Evolutionary conservation across 1,140 invertebrate genomes (phyloP), one percentile per base, ranked within the genome.

Genomic region (Plutomurus gul): DNA sequence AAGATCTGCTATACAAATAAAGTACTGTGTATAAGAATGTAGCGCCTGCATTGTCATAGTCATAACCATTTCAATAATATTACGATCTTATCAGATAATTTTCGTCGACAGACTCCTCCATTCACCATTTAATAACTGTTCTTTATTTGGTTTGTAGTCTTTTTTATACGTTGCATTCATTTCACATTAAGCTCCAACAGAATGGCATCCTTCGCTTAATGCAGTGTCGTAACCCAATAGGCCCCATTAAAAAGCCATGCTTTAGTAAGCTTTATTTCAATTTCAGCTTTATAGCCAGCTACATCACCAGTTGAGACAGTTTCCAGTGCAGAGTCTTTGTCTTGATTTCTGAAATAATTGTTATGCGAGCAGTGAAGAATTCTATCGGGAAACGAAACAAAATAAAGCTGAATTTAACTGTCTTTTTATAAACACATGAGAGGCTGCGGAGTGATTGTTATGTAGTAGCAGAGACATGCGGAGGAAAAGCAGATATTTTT

Each of bases 51-150:
- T n/a, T 65, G 56, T 65, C 56, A 65, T 65, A 65, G 56, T 65
- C 56, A 65, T 65, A 65, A 65, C 56, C 25, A 65, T 65, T 65
- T 65, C 56, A 65, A 65, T 65, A 65, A 65, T 65, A 33, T 65
- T 36, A 65, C 56, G 56, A 65, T n/a, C 56, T 65, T 65, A 65
- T 65, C 56, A 65, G 56, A 65, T 65, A 65, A 33, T 65, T 65
- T 33, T n/a, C 56, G 30, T 65, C 25, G 56, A 36, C 56, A 65
- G 56, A 27, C 56, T 65, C 56, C 56, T 65, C 56, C 56, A 30
- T 65, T 65, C 18, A 33, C 56, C 56, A 65, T 65, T 65, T 65
- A 65, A n/a, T 30, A 65, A 27, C 56, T n/a, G 56, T 65, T 65
- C 27, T 65, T 30, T 65, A 65, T 65, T 65, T 65, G 22, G 30